Base-by-base conservation (phyloP, 30 jellyfish, hydroid and myxozoan species). In the Mastigias papua region DNA sequence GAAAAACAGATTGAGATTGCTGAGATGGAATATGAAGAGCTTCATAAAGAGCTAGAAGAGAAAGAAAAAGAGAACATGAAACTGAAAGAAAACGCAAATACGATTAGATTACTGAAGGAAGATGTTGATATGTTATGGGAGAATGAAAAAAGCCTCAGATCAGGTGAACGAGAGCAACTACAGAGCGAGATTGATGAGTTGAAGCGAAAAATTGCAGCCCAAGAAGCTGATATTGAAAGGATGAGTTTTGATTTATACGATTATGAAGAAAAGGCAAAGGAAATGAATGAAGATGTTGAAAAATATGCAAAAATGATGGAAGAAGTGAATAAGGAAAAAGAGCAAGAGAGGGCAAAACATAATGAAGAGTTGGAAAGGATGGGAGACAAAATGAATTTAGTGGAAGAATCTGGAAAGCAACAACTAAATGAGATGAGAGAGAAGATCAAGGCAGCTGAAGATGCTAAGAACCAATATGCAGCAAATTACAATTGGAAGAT, bases 101-200 rank as follows among this genome's bases (percentile, higher is more conserved):
- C 81, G 78, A 31, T 69, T 15, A 89, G 70, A 73, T 37, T 32
- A 31, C 15, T 67, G 89, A 91, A 84, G 30, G 91, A 82, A 20
- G 90, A 77, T 21, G 94, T 60, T 84, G 90, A 76, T 25, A 95
- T 28, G 89, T 25, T 73, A 49, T 67, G 87, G 97, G 86, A 62
- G 31, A 71, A 91, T 75, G 90, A 78, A 65, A 83, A 82, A 87
- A 91, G 64, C 35, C 61, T 69, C 74, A 63, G 96, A 70, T 16
- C 54, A 16, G 87, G 91, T 9, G 91, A 87, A 61, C 54, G 96
- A 37, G 81, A 77, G 84, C 95, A 86, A 30, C 17, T 74, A 72
- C 78, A 32, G 62, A 34, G 87, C 4, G 95, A 86, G 64, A 86
- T 63, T 26, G 84, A 73, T 0, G 89, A 76, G 25, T 50, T 73